Base-by-base conservation (phyloP, 23 tunicate genomes). In the Styela clava region DNA sequence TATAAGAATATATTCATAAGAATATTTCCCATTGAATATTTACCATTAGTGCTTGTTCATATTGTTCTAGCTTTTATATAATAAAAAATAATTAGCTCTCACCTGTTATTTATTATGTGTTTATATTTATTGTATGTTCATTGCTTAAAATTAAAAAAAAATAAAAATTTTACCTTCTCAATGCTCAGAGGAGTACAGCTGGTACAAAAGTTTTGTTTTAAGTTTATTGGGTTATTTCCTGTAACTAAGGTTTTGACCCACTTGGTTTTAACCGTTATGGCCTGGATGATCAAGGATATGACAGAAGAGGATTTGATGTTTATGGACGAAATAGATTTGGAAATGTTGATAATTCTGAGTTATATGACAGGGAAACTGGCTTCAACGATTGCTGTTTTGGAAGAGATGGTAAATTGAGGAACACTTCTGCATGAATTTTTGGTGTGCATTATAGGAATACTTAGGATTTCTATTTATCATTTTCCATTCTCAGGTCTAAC, bases 371-470 rank as follows among this genome's bases (percentile, higher is more conserved):
- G 1, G 97, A 91, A 29, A 85, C 97, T 63, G 97, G 97, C 23
- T 85, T 61, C 36, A 91, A 85, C 34, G 97, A 91, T 63, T 86
- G 90, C 36, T 91, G 97, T 79, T 91, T 91, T 70, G 78, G 91
- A 33, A 85, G 97, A 86, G 97, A 86, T 86, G 97, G 97, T 91
- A 9, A 19, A 83, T 69, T 0, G n/a, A n/a, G n/a, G n/a, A n/a
- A n/a, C n/a, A n/a, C n/a, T n/a, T n/a, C 24, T 68, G 19, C 64
- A 61, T 21, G 21, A 21, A 21, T 19, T 18, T 19, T 61, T 19
- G 21, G 21, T 61, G 21, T 19, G 21, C 21, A 61, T 19, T 18
- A 61, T 61, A 21, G 20, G n/a, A n/a, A n/a, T n/a, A n/a, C n/a
- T n/a, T n/a, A n/a, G 56, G 56, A 44, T 44, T 12, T 44, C 12